Evolutionary conservation across 2,888 invertebrate species (phyloP), one percentile per base, ranked within the genome.

Genomic region (Parnassius smintheus): DNA sequence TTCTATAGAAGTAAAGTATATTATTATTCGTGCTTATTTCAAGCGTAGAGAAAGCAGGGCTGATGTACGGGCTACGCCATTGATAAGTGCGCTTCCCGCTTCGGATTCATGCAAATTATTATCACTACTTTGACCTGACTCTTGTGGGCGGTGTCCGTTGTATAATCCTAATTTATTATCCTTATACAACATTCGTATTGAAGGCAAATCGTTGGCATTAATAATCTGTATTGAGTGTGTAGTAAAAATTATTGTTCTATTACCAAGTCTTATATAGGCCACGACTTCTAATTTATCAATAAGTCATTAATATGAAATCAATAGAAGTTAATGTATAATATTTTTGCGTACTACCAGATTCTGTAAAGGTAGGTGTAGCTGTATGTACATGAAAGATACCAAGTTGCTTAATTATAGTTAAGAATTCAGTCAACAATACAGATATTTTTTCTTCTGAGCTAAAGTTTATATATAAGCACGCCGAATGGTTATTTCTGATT

Each of bases 61-160:
- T 81, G 86, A 87, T 86, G 86, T 83, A 83, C 80, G 74, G 73
- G 67, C 65, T 70, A 65, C 70, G 73, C 77, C 72, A 76, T 80
- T 88, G 87, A 87, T 86, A 86, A 85, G 82, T 80, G 74, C 71
- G 82, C 86, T 88, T 87, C 86, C 85, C 83, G 82, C 83, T 85
- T 73, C 75, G 72, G 71, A 70, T 67, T 70, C 74, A 86, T 85
- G 86, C 87, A 85, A 85, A 86, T 86, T 85, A 85, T 86, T 86
- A 85, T 86, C 86, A 81, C 82, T 71, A 75, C 71, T 70, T 70
- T 85, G 86, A 86, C 83, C 83, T 68, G 75, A 52, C 71, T 66
- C 65, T 69, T 64, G 83, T 85, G 82, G 86, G 88, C 81, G 85
- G 75, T 70, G 74, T 70, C 71, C 58, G 74, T 84, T 85, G 80